Percentiles rank a stretch among this genome's conserved stretches.
phyloP scores from a whole-genome alignment of 2,797 vertebrate species.

The Varecia variegata region DNA sequence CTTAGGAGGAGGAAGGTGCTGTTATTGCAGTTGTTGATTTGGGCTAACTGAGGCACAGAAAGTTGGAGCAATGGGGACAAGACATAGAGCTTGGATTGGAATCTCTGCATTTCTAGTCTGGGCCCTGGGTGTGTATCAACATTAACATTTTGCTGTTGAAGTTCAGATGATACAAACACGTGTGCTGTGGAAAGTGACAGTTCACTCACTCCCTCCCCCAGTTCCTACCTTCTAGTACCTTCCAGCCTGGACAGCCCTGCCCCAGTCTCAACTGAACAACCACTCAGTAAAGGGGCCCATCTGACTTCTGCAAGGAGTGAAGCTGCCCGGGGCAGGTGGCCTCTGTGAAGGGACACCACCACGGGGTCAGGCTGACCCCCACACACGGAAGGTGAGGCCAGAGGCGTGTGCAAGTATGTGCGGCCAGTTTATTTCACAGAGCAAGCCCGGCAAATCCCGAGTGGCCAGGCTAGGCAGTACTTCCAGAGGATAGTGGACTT shows the following conservation, averaged over 20 bases:
- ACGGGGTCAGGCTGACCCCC: background rate
- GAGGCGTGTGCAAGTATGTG: too few relatives aligned
- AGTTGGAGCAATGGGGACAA: background rate
- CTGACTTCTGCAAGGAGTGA: background rate
- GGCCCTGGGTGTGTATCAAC: background rate
- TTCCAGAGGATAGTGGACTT: background rate
- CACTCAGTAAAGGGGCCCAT: background rate
- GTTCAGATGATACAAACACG: background rate
- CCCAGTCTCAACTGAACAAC: background rate
- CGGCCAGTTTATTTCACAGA: background rate
- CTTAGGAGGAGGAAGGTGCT: background rate
- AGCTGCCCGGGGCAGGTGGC: background rate
- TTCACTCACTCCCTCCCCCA: background rate
- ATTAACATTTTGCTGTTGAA: background rate
- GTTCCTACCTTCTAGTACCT: background rate
- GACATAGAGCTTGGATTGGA: background rate
- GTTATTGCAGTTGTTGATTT: rapidly evolving
- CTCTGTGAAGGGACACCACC: background rate
- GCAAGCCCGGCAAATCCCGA: background rate
- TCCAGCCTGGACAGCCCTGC: background rate
- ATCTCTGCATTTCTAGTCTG: background rate
- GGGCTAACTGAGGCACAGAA: background rate
- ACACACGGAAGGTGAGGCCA: background rate
- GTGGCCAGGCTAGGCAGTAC: background rate
- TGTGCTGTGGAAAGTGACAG: background rate